Evolutionary conservation across 2,888 invertebrate genomes (phyloP), one percentile per base, ranked within the genome.

Genomic region (Atrina japonica): DNA sequence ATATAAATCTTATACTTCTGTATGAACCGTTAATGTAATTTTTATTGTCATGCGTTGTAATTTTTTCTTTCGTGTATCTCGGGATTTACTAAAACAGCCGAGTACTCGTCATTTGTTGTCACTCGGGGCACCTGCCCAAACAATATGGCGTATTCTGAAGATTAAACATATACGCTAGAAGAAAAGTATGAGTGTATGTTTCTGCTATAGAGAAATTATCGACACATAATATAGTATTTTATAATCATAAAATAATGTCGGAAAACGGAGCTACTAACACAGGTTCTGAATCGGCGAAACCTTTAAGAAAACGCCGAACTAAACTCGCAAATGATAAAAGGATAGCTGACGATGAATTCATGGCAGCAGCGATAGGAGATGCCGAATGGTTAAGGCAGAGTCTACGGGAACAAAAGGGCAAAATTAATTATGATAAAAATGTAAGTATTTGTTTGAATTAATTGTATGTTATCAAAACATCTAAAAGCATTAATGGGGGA

Each of bases 341-440:
- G 73, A 86, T 88, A 35, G 84, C 85, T 29, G 88, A 89, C 61
- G 90, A 90, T 82, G 89, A 90, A 58, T 90, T 89, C 73, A 90
- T 90, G 90, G 90, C 90, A 23, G 89, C 90, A 16, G 89, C 90
- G 3, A 89, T 90, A 49, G 90, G 90, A 14, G 90, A 90, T 73
- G 85, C 87, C 18, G 88, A 90, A 73, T 90, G 90, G 90, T 69
- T 90, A 27, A 84, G 85, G 61, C 90, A 90, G 64, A 88, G 88
- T 78, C 65, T 90, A 21, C 77, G 84, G 66, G 88, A 88, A 66
- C 77, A 78, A 21, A 84, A 81, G 25, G 83, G 82, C 30, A 79
- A 80, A 58, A 81, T 88, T 3, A 86, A 85, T 70, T 90, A 79
- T 76, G 90, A 90, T 70, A 88, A 89, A 83, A 89, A 90, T 83